phyloP scores from a whole-genome alignment of 2,113 vertebrate species.

The Triplophysa rosa region DNA sequence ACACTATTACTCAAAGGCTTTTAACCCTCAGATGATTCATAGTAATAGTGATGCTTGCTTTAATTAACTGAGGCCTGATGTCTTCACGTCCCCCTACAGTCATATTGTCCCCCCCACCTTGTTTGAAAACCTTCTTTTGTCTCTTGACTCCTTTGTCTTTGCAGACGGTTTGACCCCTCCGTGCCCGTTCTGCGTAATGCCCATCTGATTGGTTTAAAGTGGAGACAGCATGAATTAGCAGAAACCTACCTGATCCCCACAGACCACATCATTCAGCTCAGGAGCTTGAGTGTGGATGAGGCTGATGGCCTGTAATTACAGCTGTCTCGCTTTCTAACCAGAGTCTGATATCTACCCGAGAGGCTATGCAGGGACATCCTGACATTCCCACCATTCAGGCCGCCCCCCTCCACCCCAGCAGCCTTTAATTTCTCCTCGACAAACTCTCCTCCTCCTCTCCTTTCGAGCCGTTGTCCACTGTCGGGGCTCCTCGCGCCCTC shows the following conservation, averaged over 20 bases:
- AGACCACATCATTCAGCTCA: conserved; percentile 2
- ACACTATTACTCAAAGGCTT: too few relatives aligned
- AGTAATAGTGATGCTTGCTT: too few relatives aligned
- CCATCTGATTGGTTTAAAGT: conserved; percentile 38
- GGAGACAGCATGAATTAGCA: conserved; percentile 18
- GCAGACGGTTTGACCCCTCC: conserved; percentile 5
- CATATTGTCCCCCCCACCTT: neutral
- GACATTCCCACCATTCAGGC: conserved; percentile 47
- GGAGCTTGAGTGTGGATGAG: neutral
- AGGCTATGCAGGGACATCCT: conserved; percentile 26
- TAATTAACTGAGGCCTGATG: neutral
- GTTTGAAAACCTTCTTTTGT: neutral
- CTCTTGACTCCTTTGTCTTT: conserved; percentile 15
- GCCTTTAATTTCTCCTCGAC: conserved; percentile 3
- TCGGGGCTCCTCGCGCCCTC: neutral
- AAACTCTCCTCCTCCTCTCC: neutral
- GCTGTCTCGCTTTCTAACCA: conserved; percentile 6
- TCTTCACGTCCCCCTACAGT: neutral
- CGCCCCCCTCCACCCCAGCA: conserved; percentile 2
- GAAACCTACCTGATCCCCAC: conserved; percentile 36
- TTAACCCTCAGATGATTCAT: neutral
- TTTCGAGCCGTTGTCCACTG: neutral
- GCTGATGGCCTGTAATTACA: conserved; percentile 41
- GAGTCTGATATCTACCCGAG: conserved; percentile 26
- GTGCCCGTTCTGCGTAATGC: conserved; percentile 2